Evolutionary conservation across 2,797 vertebrate genomes (phyloP).

Genomic region (Ambastaia sidthimunki): DNA sequence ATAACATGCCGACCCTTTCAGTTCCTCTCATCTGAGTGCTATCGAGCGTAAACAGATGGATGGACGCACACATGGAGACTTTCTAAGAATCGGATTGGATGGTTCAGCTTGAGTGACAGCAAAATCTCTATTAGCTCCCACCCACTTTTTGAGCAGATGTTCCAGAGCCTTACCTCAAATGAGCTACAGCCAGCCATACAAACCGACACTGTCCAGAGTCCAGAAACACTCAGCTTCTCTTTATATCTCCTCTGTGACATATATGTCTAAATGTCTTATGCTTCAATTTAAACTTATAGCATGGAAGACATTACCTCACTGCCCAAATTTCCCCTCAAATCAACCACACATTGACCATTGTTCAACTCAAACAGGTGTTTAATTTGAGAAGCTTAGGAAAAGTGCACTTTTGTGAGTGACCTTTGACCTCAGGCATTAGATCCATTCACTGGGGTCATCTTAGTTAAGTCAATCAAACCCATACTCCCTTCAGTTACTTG

Average conservation of each 20-base stretch:
- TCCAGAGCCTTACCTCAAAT: not conserved
- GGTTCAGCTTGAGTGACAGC: not conserved
- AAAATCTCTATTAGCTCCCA: slow-evolving; percentile 32
- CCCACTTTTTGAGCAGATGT: slow-evolving; percentile 11
- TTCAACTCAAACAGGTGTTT: slow-evolving; percentile 35
- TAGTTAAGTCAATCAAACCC: too few species aligned
- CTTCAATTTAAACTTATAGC: slow-evolving; percentile 5
- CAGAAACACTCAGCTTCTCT: slow-evolving; percentile 2
- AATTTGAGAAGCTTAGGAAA: slow-evolving; percentile 6
- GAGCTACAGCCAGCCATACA: too few species aligned
- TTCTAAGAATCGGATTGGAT: slow-evolving; percentile 1
- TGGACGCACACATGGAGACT: not conserved
- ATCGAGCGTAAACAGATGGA: slow-evolving; percentile 11
- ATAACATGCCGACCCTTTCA: too few species aligned
- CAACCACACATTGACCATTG: slow-evolving; percentile 9
- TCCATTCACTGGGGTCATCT: not conserved
- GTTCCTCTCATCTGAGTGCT: slow-evolving; percentile 58
- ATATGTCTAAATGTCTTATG: not conserved
- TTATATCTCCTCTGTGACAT: not conserved
- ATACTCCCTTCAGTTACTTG: too few species aligned
- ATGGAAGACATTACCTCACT: slow-evolving; percentile 6
- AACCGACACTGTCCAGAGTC: too few species aligned
- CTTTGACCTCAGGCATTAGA: not conserved
- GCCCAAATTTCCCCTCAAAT: slow-evolving; percentile 4
- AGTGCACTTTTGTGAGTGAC: slow-evolving; percentile 14